These are phyloP conservation scores for Formica aserva DNA, from an alignment of 2,888 invertebrate species.

Conservation along the genomic window DNA sequence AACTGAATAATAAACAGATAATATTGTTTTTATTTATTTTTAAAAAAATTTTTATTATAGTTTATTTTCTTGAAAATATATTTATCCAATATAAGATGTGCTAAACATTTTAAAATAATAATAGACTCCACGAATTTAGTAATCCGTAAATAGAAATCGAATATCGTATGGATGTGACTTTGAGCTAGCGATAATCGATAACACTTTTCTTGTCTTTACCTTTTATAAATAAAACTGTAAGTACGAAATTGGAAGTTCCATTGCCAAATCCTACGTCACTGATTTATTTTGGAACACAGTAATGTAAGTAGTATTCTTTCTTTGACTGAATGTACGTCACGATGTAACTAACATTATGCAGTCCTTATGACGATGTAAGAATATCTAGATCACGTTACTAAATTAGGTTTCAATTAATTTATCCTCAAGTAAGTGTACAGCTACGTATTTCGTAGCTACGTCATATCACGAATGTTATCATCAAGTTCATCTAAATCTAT, in stretches of 20 bases:
- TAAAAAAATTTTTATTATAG: not conserved
- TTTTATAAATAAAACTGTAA: constrained; percentile 28
- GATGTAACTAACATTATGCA: not conserved
- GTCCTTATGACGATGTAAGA: not conserved
- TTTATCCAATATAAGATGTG: not conserved
- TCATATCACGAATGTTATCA: not conserved
- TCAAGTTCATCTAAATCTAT: not conserved
- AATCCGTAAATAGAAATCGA: not conserved
- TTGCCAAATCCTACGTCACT: constrained; percentile 21
- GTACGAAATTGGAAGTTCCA: not conserved
- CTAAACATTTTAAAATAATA: not conserved
- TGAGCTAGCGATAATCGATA: not conserved
- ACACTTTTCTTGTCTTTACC: not conserved
- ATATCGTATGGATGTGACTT: too few species aligned
- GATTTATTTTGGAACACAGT: not conserved
- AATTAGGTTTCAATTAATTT: not conserved
- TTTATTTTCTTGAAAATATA: not conserved
- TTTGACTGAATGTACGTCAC: not conserved
- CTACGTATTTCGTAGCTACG: not conserved
- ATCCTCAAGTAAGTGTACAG: not conserved
- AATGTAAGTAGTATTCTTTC: not conserved
- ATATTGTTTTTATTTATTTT: not conserved
- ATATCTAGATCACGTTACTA: not conserved
- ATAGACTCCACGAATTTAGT: not conserved
- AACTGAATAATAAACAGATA: not conserved